phyloP scores from a whole-genome alignment of 2,797 vertebrate genomes.

The Strix occidentalis region DNA sequence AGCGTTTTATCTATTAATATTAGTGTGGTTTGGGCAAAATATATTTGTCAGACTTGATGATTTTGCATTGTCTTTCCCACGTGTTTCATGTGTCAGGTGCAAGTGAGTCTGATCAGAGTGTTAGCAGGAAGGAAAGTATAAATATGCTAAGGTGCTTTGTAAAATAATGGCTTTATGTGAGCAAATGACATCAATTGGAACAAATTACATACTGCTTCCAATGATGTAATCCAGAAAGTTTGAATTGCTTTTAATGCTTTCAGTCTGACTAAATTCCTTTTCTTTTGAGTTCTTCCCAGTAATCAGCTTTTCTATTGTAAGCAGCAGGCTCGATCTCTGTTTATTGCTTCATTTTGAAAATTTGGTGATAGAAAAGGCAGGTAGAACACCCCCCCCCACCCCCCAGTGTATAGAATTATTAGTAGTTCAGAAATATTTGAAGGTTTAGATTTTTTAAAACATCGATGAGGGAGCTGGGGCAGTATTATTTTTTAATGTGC shows the following conservation, averaged over 20 bases:
- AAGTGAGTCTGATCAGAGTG: background rate
- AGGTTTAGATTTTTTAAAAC: background rate
- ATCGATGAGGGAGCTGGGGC: background rate
- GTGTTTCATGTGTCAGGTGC: background rate
- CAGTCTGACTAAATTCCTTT: constrained; percentile 24
- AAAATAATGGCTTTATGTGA: constrained; percentile 42
- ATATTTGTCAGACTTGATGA: background rate
- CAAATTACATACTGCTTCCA: constrained; percentile 41
- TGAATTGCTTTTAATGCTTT: constrained; percentile 30
- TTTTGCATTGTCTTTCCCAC: background rate
- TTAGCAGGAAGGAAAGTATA: background rate
- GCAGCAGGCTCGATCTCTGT: background rate
- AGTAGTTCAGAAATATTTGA: background rate
- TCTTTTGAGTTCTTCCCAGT: constrained; percentile 5
- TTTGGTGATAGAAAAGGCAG: background rate
- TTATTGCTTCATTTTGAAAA: background rate
- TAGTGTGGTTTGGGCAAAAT: background rate
- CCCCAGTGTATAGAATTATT: background rate
- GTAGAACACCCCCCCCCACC: background rate
- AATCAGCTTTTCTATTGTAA: background rate
- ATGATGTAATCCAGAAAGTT: constrained; percentile 37
- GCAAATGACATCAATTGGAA: constrained; percentile 52
- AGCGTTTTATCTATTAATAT: background rate
- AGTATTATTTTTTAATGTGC: background rate
- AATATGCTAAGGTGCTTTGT: constrained; percentile 29